phyloP scores from a whole-genome alignment of 2,888 invertebrate species.

The Poecilobothrus nobilitatus region DNA sequence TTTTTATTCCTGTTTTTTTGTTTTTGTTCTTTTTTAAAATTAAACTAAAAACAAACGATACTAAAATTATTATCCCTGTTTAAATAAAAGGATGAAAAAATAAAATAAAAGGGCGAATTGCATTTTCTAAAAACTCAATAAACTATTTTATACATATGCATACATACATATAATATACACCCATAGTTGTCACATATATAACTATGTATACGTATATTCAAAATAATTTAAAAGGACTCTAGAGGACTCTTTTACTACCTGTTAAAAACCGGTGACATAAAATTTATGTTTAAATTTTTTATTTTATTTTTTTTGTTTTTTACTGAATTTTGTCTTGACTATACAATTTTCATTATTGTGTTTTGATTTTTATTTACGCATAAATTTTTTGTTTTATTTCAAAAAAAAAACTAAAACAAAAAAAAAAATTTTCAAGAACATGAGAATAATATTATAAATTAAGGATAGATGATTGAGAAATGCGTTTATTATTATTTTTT shows the following conservation, averaged over 20 bases:
- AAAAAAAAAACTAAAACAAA: too few relatives aligned
- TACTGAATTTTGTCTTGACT: neutral
- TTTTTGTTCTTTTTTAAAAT: too few relatives aligned
- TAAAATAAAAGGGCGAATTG: neutral
- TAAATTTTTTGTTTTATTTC: neutral
- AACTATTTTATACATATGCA: neutral
- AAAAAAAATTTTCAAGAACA: too few relatives aligned
- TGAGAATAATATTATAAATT: too few relatives aligned
- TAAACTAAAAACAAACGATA: neutral
- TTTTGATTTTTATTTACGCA: constrained; percentile 5
- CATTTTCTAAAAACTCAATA: too few relatives aligned
- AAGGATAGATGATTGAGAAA: too few relatives aligned
- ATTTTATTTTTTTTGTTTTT: neutral
- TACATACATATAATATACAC: neutral
- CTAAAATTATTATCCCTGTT: neutral
- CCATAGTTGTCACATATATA: neutral
- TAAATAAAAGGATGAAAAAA: neutral
- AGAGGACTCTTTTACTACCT: constrained; percentile 1
- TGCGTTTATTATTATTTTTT: too few relatives aligned
- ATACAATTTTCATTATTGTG: neutral
- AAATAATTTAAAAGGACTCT: constrained; percentile 5
- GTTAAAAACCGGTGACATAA: constrained; percentile 3
- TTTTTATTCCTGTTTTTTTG: too few relatives aligned
- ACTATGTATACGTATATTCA: neutral
- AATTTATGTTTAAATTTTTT: neutral